phyloP scores from a whole-genome alignment of 2,888 invertebrate genomes.

The Apocheima hispidaria region DNA sequence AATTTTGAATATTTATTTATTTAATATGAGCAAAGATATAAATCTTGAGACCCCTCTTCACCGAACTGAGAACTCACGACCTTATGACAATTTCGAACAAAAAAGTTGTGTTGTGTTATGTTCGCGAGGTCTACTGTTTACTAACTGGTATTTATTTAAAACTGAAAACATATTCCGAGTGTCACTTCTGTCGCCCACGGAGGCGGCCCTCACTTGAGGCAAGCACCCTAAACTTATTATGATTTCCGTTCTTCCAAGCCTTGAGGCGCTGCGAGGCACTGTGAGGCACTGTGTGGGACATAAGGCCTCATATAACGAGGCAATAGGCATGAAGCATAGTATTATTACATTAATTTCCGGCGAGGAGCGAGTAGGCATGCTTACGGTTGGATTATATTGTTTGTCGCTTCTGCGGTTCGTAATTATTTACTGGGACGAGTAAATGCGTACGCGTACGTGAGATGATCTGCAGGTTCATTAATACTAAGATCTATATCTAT shows the following conservation, averaged over 20 bases:
- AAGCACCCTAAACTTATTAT: slow-evolving; percentile 31
- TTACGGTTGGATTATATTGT: slow-evolving; percentile 39
- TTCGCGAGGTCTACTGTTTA: too few relatives aligned
- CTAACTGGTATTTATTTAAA: slow-evolving; percentile 6
- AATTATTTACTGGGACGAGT: slow-evolving; percentile 6
- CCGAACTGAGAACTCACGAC: too few relatives aligned
- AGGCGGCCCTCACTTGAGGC: slow-evolving; percentile 10
- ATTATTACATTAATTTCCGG: slow-evolving; percentile 71
- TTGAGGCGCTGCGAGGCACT: slow-evolving; percentile 10
- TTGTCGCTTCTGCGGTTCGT: slow-evolving; percentile 34
- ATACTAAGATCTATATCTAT: too few relatives aligned
- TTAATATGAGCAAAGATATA: too few relatives aligned
- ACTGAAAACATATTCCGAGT: slow-evolving; percentile 8
- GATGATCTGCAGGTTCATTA: too few relatives aligned
- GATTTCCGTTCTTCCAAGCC: slow-evolving; percentile 26
- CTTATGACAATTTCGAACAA: too few relatives aligned
- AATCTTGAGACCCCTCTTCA: too few relatives aligned
- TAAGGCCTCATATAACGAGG: slow-evolving; percentile 13
- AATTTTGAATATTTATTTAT: too few relatives aligned
- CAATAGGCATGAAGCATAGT: slow-evolving; percentile 56
- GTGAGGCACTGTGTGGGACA: slow-evolving; percentile 19
- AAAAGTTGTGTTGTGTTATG: too few relatives aligned
- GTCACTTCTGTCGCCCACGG: slow-evolving; percentile 12
- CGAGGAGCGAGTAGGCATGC: slow-evolving; percentile 9
- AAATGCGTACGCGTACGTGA: not conserved